A percentile compares a stretch with the other conserved stretches of the same genome.
phyloP scores from a whole-genome alignment of 2,888 invertebrate species.

The Caenorhabditis becei region DNA sequence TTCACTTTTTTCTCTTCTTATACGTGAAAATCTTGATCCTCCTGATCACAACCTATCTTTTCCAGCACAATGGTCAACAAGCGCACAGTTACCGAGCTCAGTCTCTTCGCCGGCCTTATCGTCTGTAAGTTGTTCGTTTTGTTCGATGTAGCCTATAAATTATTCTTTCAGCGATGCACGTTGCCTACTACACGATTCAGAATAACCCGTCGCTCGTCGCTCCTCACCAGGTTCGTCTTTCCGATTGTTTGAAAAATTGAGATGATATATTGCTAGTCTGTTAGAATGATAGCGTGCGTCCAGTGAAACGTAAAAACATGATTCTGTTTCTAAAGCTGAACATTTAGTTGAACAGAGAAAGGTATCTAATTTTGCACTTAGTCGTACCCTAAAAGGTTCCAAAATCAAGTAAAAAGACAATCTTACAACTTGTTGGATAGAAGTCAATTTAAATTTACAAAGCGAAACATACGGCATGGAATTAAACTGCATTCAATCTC shows the following conservation, averaged over 20 bases:
- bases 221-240: conserved; percentile 58
- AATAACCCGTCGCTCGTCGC: conserved; percentile 73
- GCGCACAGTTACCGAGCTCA: conserved; percentile 62
- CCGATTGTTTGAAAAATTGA: too few species aligned
- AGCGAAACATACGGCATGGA: neutral
- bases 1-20: neutral
- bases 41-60: neutral
- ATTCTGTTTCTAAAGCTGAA: too few species aligned
- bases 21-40: neutral
- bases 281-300: too few species aligned
- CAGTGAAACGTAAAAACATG: too few species aligned
- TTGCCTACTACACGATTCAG: conserved; percentile 78
- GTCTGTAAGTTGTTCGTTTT: conserved; percentile 61
- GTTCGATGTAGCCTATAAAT: neutral
- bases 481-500: neutral
- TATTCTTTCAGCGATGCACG: conserved; percentile 74
- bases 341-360: too few species aligned
- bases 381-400: too few species aligned
- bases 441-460: too few species aligned
- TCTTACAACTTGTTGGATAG: too few species aligned
- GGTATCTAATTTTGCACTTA: too few species aligned
- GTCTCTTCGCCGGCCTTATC: conserved; percentile 69
- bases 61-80: conserved; percentile 56
- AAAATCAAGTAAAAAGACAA: too few species aligned
- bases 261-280: too few species aligned